phyloP scores from a whole-genome alignment of 2,797 vertebrate genomes.

The Mus caroli region DNA sequence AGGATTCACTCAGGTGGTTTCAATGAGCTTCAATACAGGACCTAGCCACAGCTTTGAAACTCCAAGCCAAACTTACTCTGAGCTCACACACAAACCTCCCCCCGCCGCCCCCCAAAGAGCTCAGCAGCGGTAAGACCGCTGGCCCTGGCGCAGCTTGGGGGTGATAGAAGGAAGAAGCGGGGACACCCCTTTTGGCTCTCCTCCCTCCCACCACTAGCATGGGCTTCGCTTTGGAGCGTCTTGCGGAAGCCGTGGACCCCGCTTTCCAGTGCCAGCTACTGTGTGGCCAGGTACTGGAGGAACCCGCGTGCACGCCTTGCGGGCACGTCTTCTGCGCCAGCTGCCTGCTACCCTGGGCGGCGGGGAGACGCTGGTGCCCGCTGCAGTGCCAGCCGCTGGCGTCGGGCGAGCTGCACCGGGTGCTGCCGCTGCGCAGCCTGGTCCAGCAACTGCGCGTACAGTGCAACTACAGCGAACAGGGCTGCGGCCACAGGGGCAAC shows the following conservation, averaged over 20 bases:
- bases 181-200: no score
- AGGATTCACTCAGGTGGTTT: constrained; percentile 7
- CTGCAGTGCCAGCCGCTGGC: constrained; percentile 76
- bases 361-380: constrained; percentile 95
- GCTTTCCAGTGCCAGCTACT: constrained; percentile 94
- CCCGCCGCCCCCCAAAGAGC: not conserved
- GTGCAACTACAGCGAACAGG: constrained; percentile 93
- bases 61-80: constrained; percentile 68
- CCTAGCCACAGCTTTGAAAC: constrained; percentile 64
- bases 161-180: not conserved
- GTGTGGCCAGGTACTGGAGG: constrained; percentile 96
- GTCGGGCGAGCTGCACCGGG: constrained; percentile 93
- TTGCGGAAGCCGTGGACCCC: constrained; percentile 94
- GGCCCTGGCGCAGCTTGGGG: not conserved
- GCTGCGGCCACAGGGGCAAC: constrained; percentile 92
- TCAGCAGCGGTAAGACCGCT: not conserved
- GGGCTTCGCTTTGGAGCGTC: constrained; percentile 97
- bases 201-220: constrained; percentile 85
- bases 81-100: constrained; percentile 54
- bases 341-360: constrained; percentile 96
- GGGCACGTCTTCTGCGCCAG: constrained; percentile 98
- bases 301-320: constrained; percentile 96
- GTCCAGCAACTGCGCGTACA: constrained; percentile 96
- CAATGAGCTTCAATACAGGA: constrained; percentile 73
- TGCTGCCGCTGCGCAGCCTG: constrained; percentile 94